These are phyloP conservation scores for Eunapius fragilis DNA, from an alignment of 37 sponge, comb jelly and placozoan genomes.

Conservation along the genomic window DNA sequence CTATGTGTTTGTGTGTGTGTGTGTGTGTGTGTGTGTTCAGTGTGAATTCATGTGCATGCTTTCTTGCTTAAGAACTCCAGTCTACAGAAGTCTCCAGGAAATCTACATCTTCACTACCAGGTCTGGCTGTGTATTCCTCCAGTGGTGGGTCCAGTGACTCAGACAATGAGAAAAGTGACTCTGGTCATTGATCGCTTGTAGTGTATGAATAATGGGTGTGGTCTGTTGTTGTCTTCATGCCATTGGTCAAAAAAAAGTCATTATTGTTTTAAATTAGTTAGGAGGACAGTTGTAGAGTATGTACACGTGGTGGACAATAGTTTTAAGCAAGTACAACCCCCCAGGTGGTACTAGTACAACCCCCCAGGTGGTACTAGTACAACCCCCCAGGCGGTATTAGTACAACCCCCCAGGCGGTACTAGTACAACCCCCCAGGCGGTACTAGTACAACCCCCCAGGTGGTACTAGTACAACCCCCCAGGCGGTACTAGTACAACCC, in stretches of 20 bases:
- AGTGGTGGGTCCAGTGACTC: slow-evolving; percentile 4
- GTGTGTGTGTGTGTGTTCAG: slow-evolving; percentile 25
- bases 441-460: too few species aligned
- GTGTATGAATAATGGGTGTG: neutral
- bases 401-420: too few species aligned
- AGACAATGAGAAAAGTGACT: neutral
- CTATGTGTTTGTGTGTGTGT: slow-evolving; percentile 28
- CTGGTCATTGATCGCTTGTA: neutral
- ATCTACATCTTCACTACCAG: slow-evolving; percentile 5
- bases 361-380: too few species aligned
- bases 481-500: too few species aligned
- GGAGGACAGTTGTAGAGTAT: too few species aligned
- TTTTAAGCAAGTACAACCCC: too few species aligned
- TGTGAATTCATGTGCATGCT: too few species aligned
- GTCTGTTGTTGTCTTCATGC: neutral
- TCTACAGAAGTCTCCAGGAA: neutral
- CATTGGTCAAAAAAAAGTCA: neutral
- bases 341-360: too few species aligned
- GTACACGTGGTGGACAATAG: too few species aligned
- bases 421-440: too few species aligned
- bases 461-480: too few species aligned
- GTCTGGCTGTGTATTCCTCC: slow-evolving; percentile 32
- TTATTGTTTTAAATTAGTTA: neutral
- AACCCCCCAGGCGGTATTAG: too few species aligned
- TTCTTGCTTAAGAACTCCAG: neutral